phyloP scores from a whole-genome alignment of 2,797 vertebrate species.

The Lepilemur ruficaudatus region DNA sequence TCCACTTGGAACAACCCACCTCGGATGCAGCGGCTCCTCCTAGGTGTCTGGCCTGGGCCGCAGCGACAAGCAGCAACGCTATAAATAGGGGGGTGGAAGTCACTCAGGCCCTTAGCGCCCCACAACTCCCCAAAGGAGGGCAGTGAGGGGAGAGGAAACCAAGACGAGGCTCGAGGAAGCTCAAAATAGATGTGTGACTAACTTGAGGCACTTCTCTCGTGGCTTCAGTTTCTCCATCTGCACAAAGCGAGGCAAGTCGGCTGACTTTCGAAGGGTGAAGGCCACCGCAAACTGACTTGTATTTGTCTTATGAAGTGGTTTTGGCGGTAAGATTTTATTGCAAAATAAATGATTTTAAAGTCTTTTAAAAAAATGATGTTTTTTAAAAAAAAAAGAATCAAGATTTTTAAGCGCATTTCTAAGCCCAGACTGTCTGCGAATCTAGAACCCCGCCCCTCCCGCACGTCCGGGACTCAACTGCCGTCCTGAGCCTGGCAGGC shows the following conservation, averaged over 20 bases:
- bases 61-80: constrained; percentile 67
- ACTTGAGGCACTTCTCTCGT: background rate
- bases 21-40: constrained; percentile 57
- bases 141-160: background rate
- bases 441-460: constrained; percentile 40
- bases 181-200: background rate
- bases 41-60: constrained; percentile 53
- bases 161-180: background rate
- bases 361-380: background rate
- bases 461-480: background rate
- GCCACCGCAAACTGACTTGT: background rate
- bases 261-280: background rate
- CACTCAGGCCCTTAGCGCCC: background rate
- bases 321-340: background rate
- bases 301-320: background rate
- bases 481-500: background rate
- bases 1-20: constrained; percentile 61
- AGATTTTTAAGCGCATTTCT: constrained; percentile 12
- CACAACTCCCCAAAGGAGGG: background rate
- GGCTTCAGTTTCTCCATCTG: constrained; percentile 28
- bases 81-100: constrained; percentile 26
- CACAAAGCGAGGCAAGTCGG: background rate
- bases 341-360: background rate
- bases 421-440: background rate
- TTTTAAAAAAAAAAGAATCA: background rate